Evolutionary conservation across 2,888 invertebrate genomes (phyloP).

Genomic region (Anthoptus insignis): DNA sequence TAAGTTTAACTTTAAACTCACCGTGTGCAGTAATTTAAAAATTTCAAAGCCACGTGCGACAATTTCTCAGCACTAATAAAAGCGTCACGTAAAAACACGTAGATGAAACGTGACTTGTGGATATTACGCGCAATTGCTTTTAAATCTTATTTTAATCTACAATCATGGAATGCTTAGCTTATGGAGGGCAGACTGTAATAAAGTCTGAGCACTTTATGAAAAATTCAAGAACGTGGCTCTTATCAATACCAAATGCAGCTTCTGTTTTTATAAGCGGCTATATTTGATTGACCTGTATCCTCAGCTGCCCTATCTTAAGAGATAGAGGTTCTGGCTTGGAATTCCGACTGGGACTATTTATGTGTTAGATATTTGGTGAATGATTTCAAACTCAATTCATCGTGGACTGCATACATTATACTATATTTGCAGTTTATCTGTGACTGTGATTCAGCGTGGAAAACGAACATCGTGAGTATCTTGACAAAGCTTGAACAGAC

Average conservation of each 20-base stretch:
- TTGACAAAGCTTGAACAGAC: no score
- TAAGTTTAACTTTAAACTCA: slow-evolving; percentile 5
- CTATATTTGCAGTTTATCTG: no score
- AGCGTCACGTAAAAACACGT: slow-evolving; percentile 29
- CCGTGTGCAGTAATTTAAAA: slow-evolving; percentile 18
- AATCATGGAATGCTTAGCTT: slow-evolving; percentile 4
- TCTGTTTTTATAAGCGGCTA: no score
- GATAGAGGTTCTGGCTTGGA: no score
- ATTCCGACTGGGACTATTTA: no score
- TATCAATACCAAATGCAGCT: not conserved
- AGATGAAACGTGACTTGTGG: slow-evolving; percentile 24
- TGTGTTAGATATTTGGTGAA: no score
- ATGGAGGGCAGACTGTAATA: not conserved
- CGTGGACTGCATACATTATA: no score
- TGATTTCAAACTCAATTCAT: no score
- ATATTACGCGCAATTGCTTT: slow-evolving; percentile 23
- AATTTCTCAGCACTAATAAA: slow-evolving; percentile 21
- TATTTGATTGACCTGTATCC: no score
- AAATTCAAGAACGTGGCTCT: not conserved
- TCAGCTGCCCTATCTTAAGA: no score
- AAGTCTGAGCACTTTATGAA: not conserved
- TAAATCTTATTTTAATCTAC: slow-evolving; percentile 23
- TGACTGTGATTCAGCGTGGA: no score
- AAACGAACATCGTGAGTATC: no score
- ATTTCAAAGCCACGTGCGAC: slow-evolving; percentile 23